Evolutionary conservation across 2,888 invertebrate species (phyloP).

Genomic region (Ectropis crepuscularia): DNA sequence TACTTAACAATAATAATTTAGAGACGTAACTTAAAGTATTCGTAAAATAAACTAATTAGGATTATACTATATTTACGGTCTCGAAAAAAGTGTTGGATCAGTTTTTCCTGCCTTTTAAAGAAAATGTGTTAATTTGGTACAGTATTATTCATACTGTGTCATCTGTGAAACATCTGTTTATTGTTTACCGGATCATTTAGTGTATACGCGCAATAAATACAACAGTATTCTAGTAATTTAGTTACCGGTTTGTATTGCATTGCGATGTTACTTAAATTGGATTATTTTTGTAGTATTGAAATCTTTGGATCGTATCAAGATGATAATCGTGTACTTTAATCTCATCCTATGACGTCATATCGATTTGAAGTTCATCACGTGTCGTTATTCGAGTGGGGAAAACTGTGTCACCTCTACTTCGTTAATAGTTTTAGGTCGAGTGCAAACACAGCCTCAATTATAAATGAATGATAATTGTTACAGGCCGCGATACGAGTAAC

Average conservation of each 20-base stretch:
- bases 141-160: constrained; percentile 2
- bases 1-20: constrained; percentile 15
- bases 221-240: constrained; percentile 17
- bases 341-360: constrained; percentile 3
- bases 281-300: neutral
- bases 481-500: constrained; percentile 54
- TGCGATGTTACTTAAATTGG: neutral
- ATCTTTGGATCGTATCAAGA: constrained; percentile 5
- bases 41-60: constrained; percentile 10
- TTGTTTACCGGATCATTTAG: neutral
- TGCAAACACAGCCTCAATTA: constrained; percentile 56
- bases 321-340: neutral
- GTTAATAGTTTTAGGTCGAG: constrained; percentile 60
- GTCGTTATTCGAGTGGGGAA: constrained; percentile 49
- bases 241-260: neutral
- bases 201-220: constrained; percentile 5
- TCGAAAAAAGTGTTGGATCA: constrained; percentile 6
- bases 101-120: neutral
- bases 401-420: constrained; percentile 46
- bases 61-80: constrained; percentile 11
- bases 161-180: constrained; percentile 21
- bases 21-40: constrained; percentile 8
- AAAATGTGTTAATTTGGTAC: constrained; percentile 10
- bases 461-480: constrained; percentile 69
- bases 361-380: constrained; percentile 12